Evolutionary conservation across 2,797 vertebrate genomes (phyloP), one percentile per base, ranked within the genome.

Genomic region (Chaunax sp.): DNA sequence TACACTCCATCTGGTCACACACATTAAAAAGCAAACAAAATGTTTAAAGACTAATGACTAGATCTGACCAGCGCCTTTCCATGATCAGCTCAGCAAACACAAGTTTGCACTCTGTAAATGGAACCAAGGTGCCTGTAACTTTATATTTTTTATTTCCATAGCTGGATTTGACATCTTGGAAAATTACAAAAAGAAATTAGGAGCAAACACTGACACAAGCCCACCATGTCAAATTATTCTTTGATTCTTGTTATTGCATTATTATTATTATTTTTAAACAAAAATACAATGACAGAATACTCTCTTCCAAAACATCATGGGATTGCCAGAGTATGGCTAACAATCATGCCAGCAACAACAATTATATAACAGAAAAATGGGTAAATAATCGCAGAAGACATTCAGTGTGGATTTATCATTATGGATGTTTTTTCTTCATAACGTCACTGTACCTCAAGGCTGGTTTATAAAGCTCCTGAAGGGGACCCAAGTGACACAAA

Each of bases 21-120:
- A 52, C 51, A 60, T 26, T 75, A 15, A 50, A 71, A 77, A 41
- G 28, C 11, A 30, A 68, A 53, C 38, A 18, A 53, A 56, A 41
- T 8, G 7, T 72, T 77, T 58, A 45, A 70, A 77, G 63, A 79
- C 79, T 75, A 78, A 67, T 86, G 20, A n/a, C n/a, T n/a, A n/a
- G n/a, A n/a, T n/a, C n/a, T n/a, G n/a, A 66, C 23, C 40, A 60
- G 49, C 57, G 49, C 49, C 40, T 52, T 73, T 76, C 72, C 23
- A 6, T 35, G 53, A 76, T 68, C 64, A 66, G 33, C 40, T 77
- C 78, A 63, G 47, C 55, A 45, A 83, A 79, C 44, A 58, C 58
- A 50, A 52, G 49, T 77, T 72, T 11, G 14, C 45, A 62, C 30
- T 30, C 53, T 51, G 30, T n/a, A 40, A 65, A 70, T 53, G 19